Base-by-base conservation (phyloP, 2,888 invertebrate genomes). In the Bombyx huttoni region DNA sequence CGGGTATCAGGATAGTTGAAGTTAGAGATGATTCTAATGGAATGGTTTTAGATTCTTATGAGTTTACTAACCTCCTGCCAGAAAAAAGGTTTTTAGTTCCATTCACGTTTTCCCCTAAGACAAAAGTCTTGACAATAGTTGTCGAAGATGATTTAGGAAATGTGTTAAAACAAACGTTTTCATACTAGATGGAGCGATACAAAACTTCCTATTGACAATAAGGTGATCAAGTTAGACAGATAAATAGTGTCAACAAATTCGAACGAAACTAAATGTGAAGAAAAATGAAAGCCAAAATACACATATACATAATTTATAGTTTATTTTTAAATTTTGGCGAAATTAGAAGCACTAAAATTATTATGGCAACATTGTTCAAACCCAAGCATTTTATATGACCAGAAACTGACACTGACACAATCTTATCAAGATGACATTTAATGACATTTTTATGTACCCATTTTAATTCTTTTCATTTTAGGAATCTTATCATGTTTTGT, bases 111-210 rank as follows among this genome's bases (percentile, higher is more conserved):
- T 81, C 88, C 50, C 81, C 79, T 51, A 84, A 81, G 72, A 82
- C 78, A 53, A 85, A 80, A 76, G 84, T 83, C 55, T 73, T 90
- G 52, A 90, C 90, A 49, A 89, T 93, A 63, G 89, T 93, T 52
- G 92, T 92, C 47, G 92, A 92, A 76, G 93, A 93, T 64, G 91
- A 92, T 58, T 74, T 89, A 58, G 93, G 93, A 61, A 92, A 92
- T 70, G 90, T 93, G 58, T 78, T 93, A 55, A 93, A 92, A 77
- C 89, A 91, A 70, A 89, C 90, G 61, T 88, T 91, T 77, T 89
- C 91, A 8, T 89, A 89, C 71, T 89, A 73, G 72, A 61, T 53
- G 51, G 51, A 34, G 54, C 52, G 51, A 53, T 55, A 49, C 57
- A 60, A 63, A 53, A 64, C 62, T 56, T 71, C 70, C 59, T 77